Evolutionary conservation across 2,113 vertebrate species (phyloP).

Genomic region (Carassius carassius): DNA sequence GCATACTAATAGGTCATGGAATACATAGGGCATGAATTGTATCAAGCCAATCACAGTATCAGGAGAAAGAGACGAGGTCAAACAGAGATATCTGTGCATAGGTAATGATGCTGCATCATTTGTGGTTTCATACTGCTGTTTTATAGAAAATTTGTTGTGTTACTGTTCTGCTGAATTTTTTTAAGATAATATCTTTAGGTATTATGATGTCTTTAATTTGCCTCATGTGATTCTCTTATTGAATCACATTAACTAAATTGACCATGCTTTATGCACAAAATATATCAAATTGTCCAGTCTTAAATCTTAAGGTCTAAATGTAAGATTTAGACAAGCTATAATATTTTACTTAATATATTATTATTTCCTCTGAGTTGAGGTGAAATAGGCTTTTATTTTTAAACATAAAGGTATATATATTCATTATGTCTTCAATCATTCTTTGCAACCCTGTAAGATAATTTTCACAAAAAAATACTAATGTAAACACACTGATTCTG

Average conservation of each 20-base stretch:
- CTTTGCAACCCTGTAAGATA: no score
- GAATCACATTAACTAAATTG: not conserved
- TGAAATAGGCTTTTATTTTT: not conserved
- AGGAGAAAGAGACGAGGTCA: conserved; percentile 24
- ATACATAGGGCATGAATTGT: conserved; percentile 34
- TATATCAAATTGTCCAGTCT: not conserved
- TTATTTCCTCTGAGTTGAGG: not conserved
- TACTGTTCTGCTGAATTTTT: not conserved
- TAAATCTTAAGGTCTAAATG: not conserved
- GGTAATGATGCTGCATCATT: conserved; percentile 1
- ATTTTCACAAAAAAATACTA: not conserved
- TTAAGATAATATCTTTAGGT: not conserved
- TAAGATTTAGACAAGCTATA: not conserved
- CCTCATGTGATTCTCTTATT: not conserved
- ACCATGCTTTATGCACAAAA: not conserved
- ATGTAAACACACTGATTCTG: not conserved
- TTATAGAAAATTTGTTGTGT: conserved; percentile 1
- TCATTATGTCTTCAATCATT: not conserved
- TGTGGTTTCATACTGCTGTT: not conserved
- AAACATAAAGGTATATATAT: not conserved
- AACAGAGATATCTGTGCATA: conserved; percentile 25
- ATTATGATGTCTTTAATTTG: not conserved
- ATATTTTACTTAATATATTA: no score
- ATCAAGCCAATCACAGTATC: conserved; percentile 38
- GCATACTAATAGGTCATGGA: conserved; percentile 49